Conservation (phyloP, 2,888 invertebrate species). For the Drosophila eohydei region DNA sequence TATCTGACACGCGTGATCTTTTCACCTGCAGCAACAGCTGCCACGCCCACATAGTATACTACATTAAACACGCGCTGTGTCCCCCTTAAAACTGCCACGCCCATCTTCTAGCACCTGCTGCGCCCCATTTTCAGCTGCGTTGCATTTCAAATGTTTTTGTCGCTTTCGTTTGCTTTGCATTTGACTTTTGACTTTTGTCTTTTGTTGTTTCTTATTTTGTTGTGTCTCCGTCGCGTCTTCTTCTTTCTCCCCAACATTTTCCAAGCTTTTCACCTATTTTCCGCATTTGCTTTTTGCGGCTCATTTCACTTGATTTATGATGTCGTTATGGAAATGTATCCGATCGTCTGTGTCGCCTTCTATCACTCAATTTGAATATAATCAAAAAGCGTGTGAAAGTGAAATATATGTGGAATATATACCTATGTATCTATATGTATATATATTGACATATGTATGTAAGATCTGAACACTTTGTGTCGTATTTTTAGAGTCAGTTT, state of each 20-base stretch:
- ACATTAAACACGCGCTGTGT: neutral
- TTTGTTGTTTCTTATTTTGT: neutral
- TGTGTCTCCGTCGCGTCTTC: neutral
- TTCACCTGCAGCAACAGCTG: constrained; percentile 8
- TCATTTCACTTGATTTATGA: constrained; percentile 40
- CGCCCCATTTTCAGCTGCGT: neutral
- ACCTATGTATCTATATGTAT: neutral
- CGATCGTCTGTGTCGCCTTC: constrained; percentile 31
- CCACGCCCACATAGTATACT: neutral
- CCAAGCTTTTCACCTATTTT: constrained; percentile 7
- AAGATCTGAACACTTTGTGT: constrained; percentile 13
- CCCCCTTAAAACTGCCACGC: neutral
- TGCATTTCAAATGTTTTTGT: constrained; percentile 1
- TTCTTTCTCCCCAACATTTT: neutral
- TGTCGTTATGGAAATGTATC: constrained; percentile 29
- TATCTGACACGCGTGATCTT: neutral
- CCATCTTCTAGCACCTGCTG: neutral
- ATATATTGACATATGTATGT: too few species aligned
- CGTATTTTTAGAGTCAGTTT: constrained; percentile 55
- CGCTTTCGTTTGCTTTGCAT: constrained; percentile 5
- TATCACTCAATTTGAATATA: constrained; percentile 65
- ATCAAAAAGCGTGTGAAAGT: constrained; percentile 41
- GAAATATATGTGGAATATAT: neutral
- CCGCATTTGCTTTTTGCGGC: constrained; percentile 2
- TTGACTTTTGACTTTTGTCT: constrained; percentile 14